Base-by-base conservation (phyloP, 2,888 invertebrate species). In the Drosophila helvetica region DNA sequence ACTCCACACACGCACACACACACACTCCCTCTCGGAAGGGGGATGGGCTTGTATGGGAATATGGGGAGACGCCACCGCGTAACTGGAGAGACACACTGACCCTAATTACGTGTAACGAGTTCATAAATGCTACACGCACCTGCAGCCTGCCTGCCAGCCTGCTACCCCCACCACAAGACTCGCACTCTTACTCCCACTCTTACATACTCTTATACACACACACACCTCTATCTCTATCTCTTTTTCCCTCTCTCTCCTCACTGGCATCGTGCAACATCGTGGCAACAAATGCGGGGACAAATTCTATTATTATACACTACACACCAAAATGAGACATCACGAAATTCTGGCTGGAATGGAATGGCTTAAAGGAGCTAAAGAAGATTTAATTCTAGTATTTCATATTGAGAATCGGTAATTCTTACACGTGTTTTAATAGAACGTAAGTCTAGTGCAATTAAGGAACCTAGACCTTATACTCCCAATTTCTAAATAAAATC, bases 101-200 rank as follows among this genome's bases (percentile, higher is more conserved):
- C 83, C 86, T 84, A 84, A 83, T 83, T 83, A 88, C 83, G 74
- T 83, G 83, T 88, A 83, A 83, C 88, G 88, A 83, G 83, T 88
- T 83, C 86, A 88, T 83, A 87, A 84, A 84, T 78, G 75, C 81
- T 73, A 69, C 78, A 86, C 82, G 75, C 82, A 86, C 78, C 79
- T 87, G 82, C 85, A 66, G 55, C 48, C 54, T 69, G 80, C 59
- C 73, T 61, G 33, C 42, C 47, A 9, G 25, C 7, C 25, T 19
- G 0, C 73, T 63, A 19, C 42, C 47, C 6, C 10, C 7, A 25
- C 48, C n/a, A 10, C 22, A 38, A 56, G n/a, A 53, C 53, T 42
- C 38, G 38, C 33, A 53, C 19, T 2, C 7, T 6, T 17, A 17
- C 15, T 45, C 17, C 38, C 15, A 38, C 38, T 27, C 27, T 8